These are phyloP conservation scores for Unio pictorum DNA, from an alignment of 2,888 invertebrate genomes.

Conservation along the genomic window DNA sequence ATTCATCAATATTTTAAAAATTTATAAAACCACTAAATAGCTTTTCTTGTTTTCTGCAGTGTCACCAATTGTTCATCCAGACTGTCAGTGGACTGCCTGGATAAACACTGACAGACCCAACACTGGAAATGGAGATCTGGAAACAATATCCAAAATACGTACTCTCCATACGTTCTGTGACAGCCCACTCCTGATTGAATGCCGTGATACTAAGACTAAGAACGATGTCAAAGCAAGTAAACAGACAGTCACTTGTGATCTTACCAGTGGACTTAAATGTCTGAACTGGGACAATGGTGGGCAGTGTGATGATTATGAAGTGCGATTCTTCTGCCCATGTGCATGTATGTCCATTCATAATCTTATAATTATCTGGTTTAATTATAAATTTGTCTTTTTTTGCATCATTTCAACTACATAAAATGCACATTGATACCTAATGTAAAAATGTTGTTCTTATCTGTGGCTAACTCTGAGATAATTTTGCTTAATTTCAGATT, in stretches of 20 bases:
- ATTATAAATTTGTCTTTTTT: neutral
- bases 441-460: slow-evolving; percentile 8
- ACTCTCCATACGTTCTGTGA: slow-evolving; percentile 50
- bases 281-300: slow-evolving; percentile 49
- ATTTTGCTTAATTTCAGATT: slow-evolving; percentile 7
- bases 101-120: slow-evolving; percentile 55
- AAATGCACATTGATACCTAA: slow-evolving; percentile 19
- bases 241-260: slow-evolving; percentile 83
- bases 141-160: slow-evolving; percentile 53
- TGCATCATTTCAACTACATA: neutral
- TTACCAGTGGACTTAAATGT: slow-evolving; percentile 53
- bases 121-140: slow-evolving; percentile 60
- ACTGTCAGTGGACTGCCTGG: slow-evolving; percentile 65
- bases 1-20: too few species aligned
- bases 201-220: slow-evolving; percentile 80
- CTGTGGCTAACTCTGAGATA: neutral
- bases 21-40: too few species aligned
- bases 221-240: slow-evolving; percentile 80
- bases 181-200: slow-evolving; percentile 78
- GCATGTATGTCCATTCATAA: slow-evolving; percentile 54
- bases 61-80: slow-evolving; percentile 38
- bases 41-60: slow-evolving; percentile 13
- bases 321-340: slow-evolving; percentile 74
- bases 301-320: slow-evolving; percentile 64
- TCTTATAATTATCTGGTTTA: slow-evolving; percentile 15